Percentiles rank a stretch among this genome's conserved stretches.
Conservation (phyloP, 2,113 vertebrate genomes). For the Paracanthobrama guichenoti region DNA sequence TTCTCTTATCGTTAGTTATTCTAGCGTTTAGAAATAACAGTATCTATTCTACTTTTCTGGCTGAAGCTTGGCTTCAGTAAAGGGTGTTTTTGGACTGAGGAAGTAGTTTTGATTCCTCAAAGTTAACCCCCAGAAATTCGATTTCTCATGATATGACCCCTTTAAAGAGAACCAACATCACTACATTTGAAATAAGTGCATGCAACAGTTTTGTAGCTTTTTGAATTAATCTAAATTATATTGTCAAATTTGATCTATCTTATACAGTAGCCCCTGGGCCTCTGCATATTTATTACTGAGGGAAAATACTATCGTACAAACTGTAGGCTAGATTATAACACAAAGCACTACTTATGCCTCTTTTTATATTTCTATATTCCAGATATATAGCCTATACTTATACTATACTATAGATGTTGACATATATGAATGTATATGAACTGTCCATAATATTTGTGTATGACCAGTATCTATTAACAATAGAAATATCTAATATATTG, state of each 20-base stretch:
- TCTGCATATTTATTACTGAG: constrained; percentile 28
- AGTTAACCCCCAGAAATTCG: background rate
- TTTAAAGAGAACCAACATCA: constrained; percentile 17
- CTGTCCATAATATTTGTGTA: constrained; percentile 70
- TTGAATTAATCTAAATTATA: constrained; percentile 32
- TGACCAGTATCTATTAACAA: constrained; percentile 63
- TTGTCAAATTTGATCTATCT: constrained; percentile 26
- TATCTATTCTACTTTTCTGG: background rate
- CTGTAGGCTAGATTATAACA: constrained; percentile 61
- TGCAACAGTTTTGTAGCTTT: constrained; percentile 3
- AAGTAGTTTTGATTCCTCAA: background rate
- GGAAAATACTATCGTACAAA: constrained; percentile 44
- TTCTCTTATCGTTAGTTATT: background rate
- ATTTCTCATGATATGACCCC: constrained; percentile 12
- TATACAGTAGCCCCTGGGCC: constrained; percentile 20
- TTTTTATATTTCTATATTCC: constrained; percentile 68
- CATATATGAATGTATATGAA: constrained; percentile 83
- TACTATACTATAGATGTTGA: constrained; percentile 79
- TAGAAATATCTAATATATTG: constrained; percentile 60
- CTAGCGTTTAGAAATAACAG: background rate
- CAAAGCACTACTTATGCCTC: constrained; percentile 72
- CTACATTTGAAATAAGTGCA: constrained; percentile 41
- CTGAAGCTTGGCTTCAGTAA: background rate
- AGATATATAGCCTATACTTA: constrained; percentile 71
- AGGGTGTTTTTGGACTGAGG: background rate